Base-by-base conservation (phyloP, 2,888 invertebrate species). In the Subacronicta megacephala region DNA sequence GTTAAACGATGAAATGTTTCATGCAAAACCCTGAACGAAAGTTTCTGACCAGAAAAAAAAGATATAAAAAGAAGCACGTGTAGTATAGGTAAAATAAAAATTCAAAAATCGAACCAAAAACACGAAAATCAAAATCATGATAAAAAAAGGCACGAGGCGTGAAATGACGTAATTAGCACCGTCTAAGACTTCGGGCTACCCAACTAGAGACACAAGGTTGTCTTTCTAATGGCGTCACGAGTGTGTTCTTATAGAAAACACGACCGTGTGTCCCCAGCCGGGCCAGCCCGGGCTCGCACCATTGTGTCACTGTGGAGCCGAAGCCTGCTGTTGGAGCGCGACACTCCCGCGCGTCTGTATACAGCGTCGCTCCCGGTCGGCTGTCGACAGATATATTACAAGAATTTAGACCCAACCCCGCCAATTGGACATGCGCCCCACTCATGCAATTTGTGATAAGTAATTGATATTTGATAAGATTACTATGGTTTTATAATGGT, bases 291-390 rank as follows among this genome's bases (percentile, higher is more conserved):
- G 37, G 67, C 62, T 45, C 76, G 80, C 85, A 82, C 83, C 66
- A 84, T 83, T 70, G 86, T 83, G 69, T 86, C 88, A 73, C 84
- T 84, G 87, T 87, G 88, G 62, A 86, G 82, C 43, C 87, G 83
- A 58, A 80, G 83, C 35, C 89, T 84, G 64, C 78, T 76, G 67
- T 74, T 70, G 46, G 77, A 62, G 62, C 78, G 76, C 44, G 72
- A 57, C 62, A 74, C 71, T 52, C 68, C 66, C 54, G 56, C 56
- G 50, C 75, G 71, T 33, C 68, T 60, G 62, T 64, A 68, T 33
- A 77, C 68, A 61, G 75, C 81, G 62, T 62, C 71, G 65, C 73
- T 60, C 59, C 75, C 72, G 51, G 66, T 69, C 64, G 73, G 79
- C 83, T 81, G 80, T 69, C 52, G 58, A 72, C 62, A 70, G 72